Evolutionary conservation across 2,888 invertebrate genomes (phyloP), one percentile per base, ranked within the genome.

Genomic region (Mesoligia furuncula): DNA sequence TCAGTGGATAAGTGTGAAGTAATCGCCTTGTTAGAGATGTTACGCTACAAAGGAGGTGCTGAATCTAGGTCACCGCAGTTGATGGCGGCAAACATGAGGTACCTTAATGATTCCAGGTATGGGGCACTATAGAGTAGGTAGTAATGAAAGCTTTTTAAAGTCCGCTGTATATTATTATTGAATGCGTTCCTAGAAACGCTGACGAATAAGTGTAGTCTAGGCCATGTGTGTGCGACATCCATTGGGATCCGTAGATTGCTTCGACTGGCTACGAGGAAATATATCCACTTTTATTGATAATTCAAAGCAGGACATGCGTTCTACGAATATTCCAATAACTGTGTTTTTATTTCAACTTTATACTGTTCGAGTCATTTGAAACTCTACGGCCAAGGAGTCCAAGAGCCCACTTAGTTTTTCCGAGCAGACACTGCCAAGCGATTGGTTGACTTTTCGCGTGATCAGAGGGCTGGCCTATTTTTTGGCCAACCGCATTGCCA

Each of bases 1-100:
- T 81, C 69, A 77, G 82, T 84, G 75, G 72, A 84, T 89, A 86
- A 86, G 81, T 86, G 80, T 79, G 75, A 70, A 83, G 81, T 82
- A 79, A 88, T 85, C 76, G 79, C 72, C 75, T 86, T 81, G 79
- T 86, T 82, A 80, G 81, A 77, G 57, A 80, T 75, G 80, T 79
- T 78, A 54, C 84, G 66, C 59, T 79, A 79, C 75, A 75, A 75
- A 87, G 57, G 57, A 65, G 66, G 59, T 54, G 31, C 59, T 64
- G 65, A 65, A 80, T 87, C 51, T 76, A 75, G 83, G 85, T 85
- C 86, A 70, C 64, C 39, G 31, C 64, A 74, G 66, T 67, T 51
- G 45, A 64, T 75, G 69, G 42, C 65, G 36, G 57, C 51, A 62
- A 67, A 70, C 71, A 79, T 75, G 66, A 80, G 68, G 67, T 61